Evolutionary conservation across 2,113 vertebrate species (phyloP), one percentile per base, ranked within the genome.

Genomic region (Herpailurus yagouaroundi): DNA sequence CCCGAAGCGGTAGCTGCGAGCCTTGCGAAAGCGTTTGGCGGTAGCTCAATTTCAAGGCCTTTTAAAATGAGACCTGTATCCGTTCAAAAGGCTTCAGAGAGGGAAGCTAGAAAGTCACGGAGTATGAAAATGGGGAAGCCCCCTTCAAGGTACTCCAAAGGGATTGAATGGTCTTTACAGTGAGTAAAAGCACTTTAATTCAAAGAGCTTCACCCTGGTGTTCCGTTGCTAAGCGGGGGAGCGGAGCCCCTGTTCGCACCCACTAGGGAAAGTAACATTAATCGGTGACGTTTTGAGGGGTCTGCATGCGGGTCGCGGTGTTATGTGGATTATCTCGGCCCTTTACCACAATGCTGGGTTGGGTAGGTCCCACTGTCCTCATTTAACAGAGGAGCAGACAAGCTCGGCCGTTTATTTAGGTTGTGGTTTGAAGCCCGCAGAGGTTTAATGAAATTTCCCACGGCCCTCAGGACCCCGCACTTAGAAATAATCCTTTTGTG

Each of bases 1-100:
- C 1, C 27, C 0, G 0, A 2, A 10, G 1, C 0, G 1, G 38
- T 3, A 0, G 1, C 2, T 4, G 0, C 1, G 25, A 71, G 2
- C 1, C 7, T 7, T 2, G 12, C 21, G 33, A 57, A 45, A 19
- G 3, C 8, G 0, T 41, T 38, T 63, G 8, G 1, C 14, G 27
- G 13, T 19, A 3, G 31, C 21, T 25, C 31, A 11, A 0, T 48
- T n/a, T 63, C 45, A 4, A 83, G 29, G 7, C 19, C 29, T 63
- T 79, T 88, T 19, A 2, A 41, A 68, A 13, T 15, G 63, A 13
- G 10, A 36, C 4, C 7, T 57, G 68, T 21, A 0, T 45, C 3
- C n/a, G 66, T 60, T 33, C 4, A 52, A n/a, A 76, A 45, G 60
- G 27, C 19, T 84, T 52, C 21, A 4, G 74, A 81, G 52, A 77